Evolutionary conservation across 2,888 invertebrate genomes (phyloP).

Genomic region (Epinotia brunnichana): DNA sequence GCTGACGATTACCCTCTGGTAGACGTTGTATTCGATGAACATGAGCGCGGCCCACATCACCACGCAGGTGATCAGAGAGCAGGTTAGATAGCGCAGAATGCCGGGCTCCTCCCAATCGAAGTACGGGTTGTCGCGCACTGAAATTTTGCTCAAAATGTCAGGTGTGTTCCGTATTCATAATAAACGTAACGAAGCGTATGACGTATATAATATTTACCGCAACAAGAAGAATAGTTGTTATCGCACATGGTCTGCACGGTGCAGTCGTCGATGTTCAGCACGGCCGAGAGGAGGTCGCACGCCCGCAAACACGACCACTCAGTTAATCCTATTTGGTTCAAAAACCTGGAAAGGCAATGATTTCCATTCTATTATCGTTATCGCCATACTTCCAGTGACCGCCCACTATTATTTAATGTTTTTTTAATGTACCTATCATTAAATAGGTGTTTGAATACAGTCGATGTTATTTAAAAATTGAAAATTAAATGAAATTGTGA

Average conservation of each 20-base stretch:
- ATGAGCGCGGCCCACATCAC: conserved; percentile 85
- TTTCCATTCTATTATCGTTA: background rate
- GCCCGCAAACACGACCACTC: conserved; percentile 62
- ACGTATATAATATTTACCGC: conserved; percentile 54
- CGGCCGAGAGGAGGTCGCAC: conserved; percentile 61
- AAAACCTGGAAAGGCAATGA: conserved; percentile 6
- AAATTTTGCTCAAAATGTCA: conserved; percentile 41
- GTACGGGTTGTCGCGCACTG: conserved; percentile 78
- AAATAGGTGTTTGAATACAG: too few species aligned
- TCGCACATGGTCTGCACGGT: conserved; percentile 64
- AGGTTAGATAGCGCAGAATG: conserved; percentile 86
- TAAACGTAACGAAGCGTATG: too few species aligned
- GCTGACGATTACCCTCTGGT: conserved; percentile 71
- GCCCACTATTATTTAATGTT: background rate
- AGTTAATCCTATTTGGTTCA: conserved; percentile 65
- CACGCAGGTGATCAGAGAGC: conserved; percentile 82
- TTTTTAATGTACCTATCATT: too few species aligned
- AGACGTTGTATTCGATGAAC: conserved; percentile 85
- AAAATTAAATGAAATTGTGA: too few species aligned
- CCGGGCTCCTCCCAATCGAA: conserved; percentile 88
- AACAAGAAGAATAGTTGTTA: conserved; percentile 56
- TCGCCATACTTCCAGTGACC: background rate
- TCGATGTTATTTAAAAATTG: too few species aligned
- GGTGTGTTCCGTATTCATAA: background rate
- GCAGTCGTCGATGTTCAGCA: conserved; percentile 61